Base-by-base conservation (phyloP, 2,113 vertebrate species). In the Chlorocebus sabaeus region DNA sequence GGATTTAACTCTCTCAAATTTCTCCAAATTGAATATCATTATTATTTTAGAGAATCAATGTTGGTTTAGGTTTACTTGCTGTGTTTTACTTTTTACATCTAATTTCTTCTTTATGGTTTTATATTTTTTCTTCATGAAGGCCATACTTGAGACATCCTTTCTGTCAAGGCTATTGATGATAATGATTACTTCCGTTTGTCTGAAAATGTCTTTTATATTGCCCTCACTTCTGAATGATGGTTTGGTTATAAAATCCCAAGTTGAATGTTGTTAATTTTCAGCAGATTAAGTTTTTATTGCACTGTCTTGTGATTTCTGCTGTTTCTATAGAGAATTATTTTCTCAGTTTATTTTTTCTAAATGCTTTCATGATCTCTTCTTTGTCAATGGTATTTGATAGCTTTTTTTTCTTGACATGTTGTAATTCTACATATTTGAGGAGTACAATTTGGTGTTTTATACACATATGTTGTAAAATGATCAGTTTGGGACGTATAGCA, bases 131-230 rank as follows among this genome's bases (percentile, higher is more conserved):
- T 72, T 82, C 25, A 27, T 82, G 30, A 80, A 76, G 27, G 30
- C 11, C 12, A 78, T 72, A 17, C 35, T 93, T 55, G 55, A 82
- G 30, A 82, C 10, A 75, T 76, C 89, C 30, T 91, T 87, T 80
- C 18, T 84, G 2, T 80, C n/a, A 90, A 97, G 52, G 5, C 30
- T 73, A 27, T 48, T 95, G 25, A 84, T n/a, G 13, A 11, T 76
- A 97, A 90, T 90, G 57, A 55, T 70, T 73, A 93, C 70, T 90
- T 73, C 35, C 38, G 20, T 85, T 94, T 92, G 40, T 82, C 52
- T 57, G 2, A 89, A 94, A 88, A 85, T 73, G 12, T 89, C 45
- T 93, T 93, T 52, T 64, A 38, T 95, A 43, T 87, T 97, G 13
- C 52, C 9, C 13, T 93, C 23, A 72, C 55, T 75, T 95, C 67